These are phyloP conservation scores for Asarcornis scutulata DNA, from an alignment of 2,113 vertebrate genomes.

Conservation along the genomic window DNA sequence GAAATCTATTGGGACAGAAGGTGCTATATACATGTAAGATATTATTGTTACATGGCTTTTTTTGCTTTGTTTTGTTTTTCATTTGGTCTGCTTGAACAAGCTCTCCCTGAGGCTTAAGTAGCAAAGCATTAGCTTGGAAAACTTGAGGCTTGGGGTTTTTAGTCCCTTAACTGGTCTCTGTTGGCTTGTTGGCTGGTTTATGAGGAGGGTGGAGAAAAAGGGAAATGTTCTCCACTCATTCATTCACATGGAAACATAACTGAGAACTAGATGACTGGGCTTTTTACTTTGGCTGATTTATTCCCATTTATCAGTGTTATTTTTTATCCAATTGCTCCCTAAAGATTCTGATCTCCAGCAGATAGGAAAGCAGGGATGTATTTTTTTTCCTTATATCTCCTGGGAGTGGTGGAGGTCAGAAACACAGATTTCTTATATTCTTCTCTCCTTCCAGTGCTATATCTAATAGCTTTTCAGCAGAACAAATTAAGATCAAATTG, in stretches of 20 bases:
- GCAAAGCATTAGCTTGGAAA: slow-evolving; percentile 35
- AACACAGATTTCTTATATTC: background rate
- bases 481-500: background rate
- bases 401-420: background rate
- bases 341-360: background rate
- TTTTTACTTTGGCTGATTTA: background rate
- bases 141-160: slow-evolving; percentile 26
- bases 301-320: background rate
- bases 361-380: background rate
- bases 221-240: background rate
- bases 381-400: background rate
- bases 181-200: slow-evolving; percentile 50
- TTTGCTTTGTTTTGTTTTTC: background rate
- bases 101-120: background rate
- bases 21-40: background rate
- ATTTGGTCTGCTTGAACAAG: background rate
- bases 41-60: background rate
- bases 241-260: background rate
- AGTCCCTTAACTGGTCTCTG: slow-evolving; percentile 47
- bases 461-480: background rate
- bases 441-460: background rate
- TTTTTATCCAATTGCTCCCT: slow-evolving; percentile 7
- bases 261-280: background rate
- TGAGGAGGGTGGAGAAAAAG: slow-evolving; percentile 27
- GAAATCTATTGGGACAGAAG: background rate